Evolutionary conservation across 1,140 invertebrate species (phyloP), one percentile per base, ranked within the genome.

Genomic region (Sminthurides bifidus): DNA sequence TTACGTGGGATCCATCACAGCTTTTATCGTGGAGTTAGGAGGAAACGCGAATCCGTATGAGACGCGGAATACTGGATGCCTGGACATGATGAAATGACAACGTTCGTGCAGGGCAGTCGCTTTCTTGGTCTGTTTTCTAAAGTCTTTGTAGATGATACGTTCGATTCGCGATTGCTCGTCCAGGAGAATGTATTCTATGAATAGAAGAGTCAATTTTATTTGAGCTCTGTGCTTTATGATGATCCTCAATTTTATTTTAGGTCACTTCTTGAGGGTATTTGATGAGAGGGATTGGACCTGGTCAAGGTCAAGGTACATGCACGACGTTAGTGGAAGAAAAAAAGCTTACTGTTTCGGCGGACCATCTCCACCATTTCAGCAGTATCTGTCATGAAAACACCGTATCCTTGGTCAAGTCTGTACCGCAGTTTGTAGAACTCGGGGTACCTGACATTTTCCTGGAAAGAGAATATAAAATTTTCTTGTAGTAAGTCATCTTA

Each of bases 1-100:
- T 78, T 73, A 85, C 84, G 80, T 72, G 23, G 74, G 74, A 70
- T 85, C 77, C 59, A 87, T 82, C 0, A 79, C 64, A 0, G 65
- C 58, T 38, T 72, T 71, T 21, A 83, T 69, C 15, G 73, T 73
- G 6, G 80, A 81, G 19, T 76, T 73, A 8, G 71, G 71, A 0
- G 76, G 77, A 69, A 80, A 87, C 0, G 77, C 83, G 65, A 88
- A 87, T 54, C 51, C 59, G 41, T 61, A 61, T 1, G 51, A 45
- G 24, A 63, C 35, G 15, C 57, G 50, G 19, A 64, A 52, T 14
- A 58, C 50, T 26, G 56, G 61, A 8, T 57, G 10, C 58, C 50
- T 56, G 6, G 59, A 65, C 61, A 66, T 59, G 38, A 62, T 65
- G 49, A 66, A 61, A 43, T 54, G 50, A 54, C 64, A 65, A 1